Evolutionary conservation across 2,888 invertebrate genomes (phyloP).

Genomic region (Tinea semifulvella): DNA sequence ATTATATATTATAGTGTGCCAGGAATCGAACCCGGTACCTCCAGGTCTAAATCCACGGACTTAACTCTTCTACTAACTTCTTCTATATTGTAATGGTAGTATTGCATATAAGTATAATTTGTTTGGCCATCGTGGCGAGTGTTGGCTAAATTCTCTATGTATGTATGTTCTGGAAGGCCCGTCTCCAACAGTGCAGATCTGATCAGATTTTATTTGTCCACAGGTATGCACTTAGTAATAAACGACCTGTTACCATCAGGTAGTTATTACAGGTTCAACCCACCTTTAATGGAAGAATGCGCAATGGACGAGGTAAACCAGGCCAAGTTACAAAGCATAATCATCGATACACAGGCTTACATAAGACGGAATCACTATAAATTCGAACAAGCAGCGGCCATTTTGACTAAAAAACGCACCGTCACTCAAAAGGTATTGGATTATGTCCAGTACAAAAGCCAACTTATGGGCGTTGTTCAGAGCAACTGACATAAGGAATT

Average conservation of each 20-base stretch:
- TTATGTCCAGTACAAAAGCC: slow-evolving; percentile 27
- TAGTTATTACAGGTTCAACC: slow-evolving; percentile 87
- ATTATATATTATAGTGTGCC: too few species aligned
- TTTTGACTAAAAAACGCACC: slow-evolving; percentile 31
- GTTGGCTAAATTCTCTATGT: too few species aligned
- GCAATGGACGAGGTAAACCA: slow-evolving; percentile 83
- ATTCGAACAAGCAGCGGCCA: slow-evolving; percentile 68
- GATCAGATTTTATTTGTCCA: slow-evolving; percentile 22
- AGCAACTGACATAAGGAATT: slow-evolving; percentile 27
- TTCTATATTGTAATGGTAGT: too few species aligned
- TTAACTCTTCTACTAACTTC: too few species aligned
- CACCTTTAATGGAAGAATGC: slow-evolving; percentile 82
- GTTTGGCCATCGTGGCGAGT: too few species aligned
- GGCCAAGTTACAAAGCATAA: slow-evolving; percentile 73
- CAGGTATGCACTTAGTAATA: slow-evolving; percentile 80
- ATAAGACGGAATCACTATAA: slow-evolving; percentile 82
- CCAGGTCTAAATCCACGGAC: too few species aligned
- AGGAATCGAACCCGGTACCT: too few species aligned
- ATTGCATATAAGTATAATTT: too few species aligned
- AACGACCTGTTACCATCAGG: slow-evolving; percentile 78
- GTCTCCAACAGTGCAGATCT: too few species aligned
- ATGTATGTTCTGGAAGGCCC: too few species aligned
- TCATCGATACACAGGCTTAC: slow-evolving; percentile 81
- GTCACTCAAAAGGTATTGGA: slow-evolving; percentile 32
- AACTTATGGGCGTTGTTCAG: slow-evolving; percentile 31